phyloP scores from a whole-genome alignment of 92 coral and sea anemone species.

The Hydrozoanthus gracilis region DNA sequence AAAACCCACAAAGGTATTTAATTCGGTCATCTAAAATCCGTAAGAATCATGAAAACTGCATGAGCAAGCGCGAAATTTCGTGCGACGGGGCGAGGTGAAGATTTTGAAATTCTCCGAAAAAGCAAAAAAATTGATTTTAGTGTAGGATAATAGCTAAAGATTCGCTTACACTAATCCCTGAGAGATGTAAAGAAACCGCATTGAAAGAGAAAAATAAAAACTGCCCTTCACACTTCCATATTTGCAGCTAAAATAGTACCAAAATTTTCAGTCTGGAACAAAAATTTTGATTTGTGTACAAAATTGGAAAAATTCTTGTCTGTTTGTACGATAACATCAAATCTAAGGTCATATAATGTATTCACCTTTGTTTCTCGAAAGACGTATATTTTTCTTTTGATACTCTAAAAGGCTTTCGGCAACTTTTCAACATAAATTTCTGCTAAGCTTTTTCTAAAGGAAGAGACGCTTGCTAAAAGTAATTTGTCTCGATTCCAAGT shows the following conservation, averaged over 20 bases:
- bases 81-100: neutral
- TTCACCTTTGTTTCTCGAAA: neutral
- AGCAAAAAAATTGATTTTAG: neutral
- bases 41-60: too few relatives aligned
- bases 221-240: neutral
- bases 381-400: neutral
- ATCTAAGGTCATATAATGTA: neutral
- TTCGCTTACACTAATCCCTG: neutral
- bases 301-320: neutral
- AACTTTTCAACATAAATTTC: slow-evolving; percentile 1
- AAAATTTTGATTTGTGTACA: neutral
- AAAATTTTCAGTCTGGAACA: neutral
- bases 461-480: neutral
- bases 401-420: slow-evolving; percentile 6
- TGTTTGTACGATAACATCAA: neutral
- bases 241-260: neutral
- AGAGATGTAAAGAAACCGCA: neutral
- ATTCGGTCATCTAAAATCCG: neutral
- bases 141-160: neutral
- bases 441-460: neutral
- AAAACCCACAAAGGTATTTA: neutral
- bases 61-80: neutral
- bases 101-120: neutral
- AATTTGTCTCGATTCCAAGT: neutral
- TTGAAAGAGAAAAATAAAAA: neutral